Base-by-base conservation (phyloP, 2,888 invertebrate genomes). In the Serrognathus titanus region DNA sequence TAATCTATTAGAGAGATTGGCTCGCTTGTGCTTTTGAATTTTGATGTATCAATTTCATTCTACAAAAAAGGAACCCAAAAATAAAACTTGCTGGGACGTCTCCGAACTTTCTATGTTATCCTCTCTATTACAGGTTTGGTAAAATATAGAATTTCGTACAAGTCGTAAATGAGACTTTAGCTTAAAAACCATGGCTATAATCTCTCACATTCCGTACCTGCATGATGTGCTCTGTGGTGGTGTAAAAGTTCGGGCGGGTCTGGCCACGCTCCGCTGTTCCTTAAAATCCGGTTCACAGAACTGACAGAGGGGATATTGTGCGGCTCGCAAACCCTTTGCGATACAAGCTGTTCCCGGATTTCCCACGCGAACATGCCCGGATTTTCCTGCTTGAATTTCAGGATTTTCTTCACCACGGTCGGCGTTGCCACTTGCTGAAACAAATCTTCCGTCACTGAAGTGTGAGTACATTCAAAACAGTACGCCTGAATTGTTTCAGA, bases 291-390 rank as follows among this genome's bases (percentile, higher is more conserved):
- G 80, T 97, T 97, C 56, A 97, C 95, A 1, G 94, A 95, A 60
- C 94, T 94, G 66, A 97, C 94, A 7, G 94, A 94, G 1, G 97
- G 97, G 66, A 95, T 91, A 60, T 90, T 89, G 75, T 89, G 90
- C 0, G 92, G 90, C 75, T 95, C 95, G 72, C 95, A 96, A 64
- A 95, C 90, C 55, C 94, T 85, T 70, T 95, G 94, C 46, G 91
- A 86, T 53, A 96, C 85, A 62, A 97, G 82, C 68, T 92, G 87
- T 77, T 97, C 92, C 0, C 96, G 83, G 63, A 97, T 96, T 81
- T 97, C 97, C 95, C 96, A 97, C 8, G 96, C 96, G 76, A 97
- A 96, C 87, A 96, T 92, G 4, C 94, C 92, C 0, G 96, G 96
- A 77, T 96, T 95, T 75, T 96, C 94, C 72, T 94, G 93, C 75